phyloP scores from a whole-genome alignment of 2,113 vertebrate genomes.

The Acinonyx jubatus region DNA sequence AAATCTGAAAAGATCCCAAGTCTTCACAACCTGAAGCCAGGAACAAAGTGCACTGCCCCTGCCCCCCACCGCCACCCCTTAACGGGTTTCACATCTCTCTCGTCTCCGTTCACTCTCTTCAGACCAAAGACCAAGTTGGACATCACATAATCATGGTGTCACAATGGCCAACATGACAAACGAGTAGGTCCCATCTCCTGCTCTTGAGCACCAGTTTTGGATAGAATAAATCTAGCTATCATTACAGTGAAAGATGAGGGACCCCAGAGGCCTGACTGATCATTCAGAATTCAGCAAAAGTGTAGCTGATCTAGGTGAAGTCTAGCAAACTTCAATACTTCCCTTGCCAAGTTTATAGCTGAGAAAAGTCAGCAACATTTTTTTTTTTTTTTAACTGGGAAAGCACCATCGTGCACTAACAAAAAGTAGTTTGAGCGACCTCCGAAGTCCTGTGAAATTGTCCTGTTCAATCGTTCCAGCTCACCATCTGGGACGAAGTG shows the following conservation, averaged over 20 bases:
- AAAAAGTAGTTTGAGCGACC: neutral
- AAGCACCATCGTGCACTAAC: neutral
- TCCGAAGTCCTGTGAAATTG: neutral
- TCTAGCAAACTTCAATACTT: neutral
- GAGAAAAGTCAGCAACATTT: neutral
- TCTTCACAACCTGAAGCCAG: neutral
- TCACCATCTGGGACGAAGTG: neutral
- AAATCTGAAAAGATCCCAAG: neutral
- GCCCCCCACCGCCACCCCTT: neutral
- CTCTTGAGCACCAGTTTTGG: neutral
- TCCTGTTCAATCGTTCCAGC: neutral
- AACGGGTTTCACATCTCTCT: no score
- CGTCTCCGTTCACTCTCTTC: neutral
- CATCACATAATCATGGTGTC: neutral
- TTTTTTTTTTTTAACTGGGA: neutral
- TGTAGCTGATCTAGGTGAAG: neutral
- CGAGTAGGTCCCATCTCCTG: neutral
- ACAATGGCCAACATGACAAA: neutral
- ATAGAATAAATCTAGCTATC: neutral
- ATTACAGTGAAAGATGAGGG: neutral
- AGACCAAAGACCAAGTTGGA: neutral
- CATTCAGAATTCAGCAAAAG: neutral
- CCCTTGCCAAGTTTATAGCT: neutral
- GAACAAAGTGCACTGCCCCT: no score
- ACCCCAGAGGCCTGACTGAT: neutral